Conservation (phyloP, 2,113 vertebrate species). For the Nibea albiflora region DNA sequence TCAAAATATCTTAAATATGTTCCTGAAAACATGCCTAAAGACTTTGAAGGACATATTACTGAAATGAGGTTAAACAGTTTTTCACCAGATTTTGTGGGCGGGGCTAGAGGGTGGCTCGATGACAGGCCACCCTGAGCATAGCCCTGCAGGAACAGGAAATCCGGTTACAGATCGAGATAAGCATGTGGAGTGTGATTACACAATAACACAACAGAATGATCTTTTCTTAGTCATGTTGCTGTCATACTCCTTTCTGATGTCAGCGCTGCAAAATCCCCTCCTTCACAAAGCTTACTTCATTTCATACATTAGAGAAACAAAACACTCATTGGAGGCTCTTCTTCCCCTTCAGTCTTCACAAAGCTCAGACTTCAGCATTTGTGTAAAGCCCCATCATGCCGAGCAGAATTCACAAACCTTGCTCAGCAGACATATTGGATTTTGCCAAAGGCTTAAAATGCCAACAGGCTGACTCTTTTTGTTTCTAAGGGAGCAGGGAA, state of each 20-base stretch:
- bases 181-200: not conserved
- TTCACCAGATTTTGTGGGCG: too few relatives aligned
- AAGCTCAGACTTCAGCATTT: slow-evolving; percentile 46
- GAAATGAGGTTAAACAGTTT: too few relatives aligned
- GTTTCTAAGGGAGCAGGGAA: slow-evolving; percentile 1
- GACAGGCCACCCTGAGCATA: too few relatives aligned
- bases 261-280: not conserved
- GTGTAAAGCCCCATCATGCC: slow-evolving; percentile 30
- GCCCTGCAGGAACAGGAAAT: not conserved
- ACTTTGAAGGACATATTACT: too few relatives aligned
- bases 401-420: slow-evolving; percentile 55
- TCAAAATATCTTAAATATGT: too few relatives aligned
- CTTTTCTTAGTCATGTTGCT: not conserved
- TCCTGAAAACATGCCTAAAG: too few relatives aligned
- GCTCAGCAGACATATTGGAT: slow-evolving; percentile 68
- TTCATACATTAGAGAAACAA: not conserved
- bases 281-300: not conserved
- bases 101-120: too few relatives aligned
- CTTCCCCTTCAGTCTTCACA: not conserved
- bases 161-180: not conserved
- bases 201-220: not conserved
- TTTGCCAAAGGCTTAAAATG: slow-evolving; percentile 58
- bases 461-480: slow-evolving; percentile 49
- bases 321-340: not conserved
- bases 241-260: not conserved